A percentile compares a stretch with the other conserved stretches of the same genome.
phyloP scores from a whole-genome alignment of 1,140 invertebrate species.

The Tetraneura akinire region DNA sequence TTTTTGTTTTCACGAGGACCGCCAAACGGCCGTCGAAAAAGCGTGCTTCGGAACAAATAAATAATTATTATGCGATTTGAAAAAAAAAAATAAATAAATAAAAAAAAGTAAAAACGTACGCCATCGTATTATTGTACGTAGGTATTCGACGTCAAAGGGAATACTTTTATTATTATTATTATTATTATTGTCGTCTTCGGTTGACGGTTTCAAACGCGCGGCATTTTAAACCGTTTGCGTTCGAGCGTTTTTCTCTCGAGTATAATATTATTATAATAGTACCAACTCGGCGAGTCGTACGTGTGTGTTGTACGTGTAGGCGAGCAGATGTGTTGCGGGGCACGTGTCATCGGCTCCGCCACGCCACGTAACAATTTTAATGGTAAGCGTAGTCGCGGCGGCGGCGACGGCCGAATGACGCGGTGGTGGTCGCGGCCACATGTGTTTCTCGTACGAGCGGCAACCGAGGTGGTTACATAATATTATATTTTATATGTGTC shows the following conservation, averaged over 20 bases:
- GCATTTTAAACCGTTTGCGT: too few species aligned
- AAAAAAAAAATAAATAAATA: too few species aligned
- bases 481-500: background rate
- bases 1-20: background rate
- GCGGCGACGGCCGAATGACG: background rate
- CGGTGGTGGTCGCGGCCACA: slow-evolving; percentile 14
- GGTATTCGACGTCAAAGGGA: too few species aligned
- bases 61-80: too few species aligned
- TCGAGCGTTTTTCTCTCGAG: too few species aligned
- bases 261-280: too few species aligned
- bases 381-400: background rate
- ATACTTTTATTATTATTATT: too few species aligned
- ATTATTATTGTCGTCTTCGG: too few species aligned
- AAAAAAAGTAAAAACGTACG: too few species aligned
- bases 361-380: background rate
- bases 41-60: background rate
- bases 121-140: too few species aligned
- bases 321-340: background rate
- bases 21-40: background rate
- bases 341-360: background rate
- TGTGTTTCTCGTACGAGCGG: background rate
- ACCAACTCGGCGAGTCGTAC: background rate
- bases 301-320: background rate
- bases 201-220: too few species aligned
- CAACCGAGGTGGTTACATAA: background rate